phyloP scores from a whole-genome alignment of 2,113 vertebrate genomes.

The Erythrocercus mccallii region DNA sequence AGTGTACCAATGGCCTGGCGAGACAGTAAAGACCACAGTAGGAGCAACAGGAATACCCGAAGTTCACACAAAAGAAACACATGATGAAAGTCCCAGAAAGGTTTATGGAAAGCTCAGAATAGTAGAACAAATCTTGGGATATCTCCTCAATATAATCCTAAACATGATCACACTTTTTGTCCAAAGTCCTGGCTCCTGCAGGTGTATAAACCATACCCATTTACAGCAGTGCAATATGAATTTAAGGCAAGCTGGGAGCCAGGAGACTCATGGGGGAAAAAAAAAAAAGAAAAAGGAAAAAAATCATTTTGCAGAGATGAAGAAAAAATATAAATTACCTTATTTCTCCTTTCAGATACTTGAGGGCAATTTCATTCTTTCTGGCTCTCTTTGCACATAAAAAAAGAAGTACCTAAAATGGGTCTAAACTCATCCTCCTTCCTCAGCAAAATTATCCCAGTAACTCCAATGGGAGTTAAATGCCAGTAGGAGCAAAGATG shows the following conservation, averaged over 20 bases:
- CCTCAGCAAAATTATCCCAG: background rate
- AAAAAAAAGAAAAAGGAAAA: no score
- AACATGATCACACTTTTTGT: background rate
- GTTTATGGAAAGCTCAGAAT: background rate
- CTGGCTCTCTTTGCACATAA: background rate
- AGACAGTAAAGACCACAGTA: background rate
- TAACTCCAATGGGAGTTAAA: background rate
- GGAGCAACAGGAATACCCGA: background rate
- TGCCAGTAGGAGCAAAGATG: background rate
- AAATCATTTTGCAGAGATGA: background rate
- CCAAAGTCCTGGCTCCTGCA: background rate
- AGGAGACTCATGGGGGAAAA: background rate
- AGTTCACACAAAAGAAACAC: background rate
- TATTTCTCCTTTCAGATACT: background rate
- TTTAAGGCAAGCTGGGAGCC: background rate
- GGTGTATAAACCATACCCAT: background rate
- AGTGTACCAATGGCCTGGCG: accelerated
- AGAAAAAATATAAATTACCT: background rate
- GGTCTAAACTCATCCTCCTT: background rate
- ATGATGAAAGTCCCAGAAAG: background rate
- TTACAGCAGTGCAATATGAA: background rate
- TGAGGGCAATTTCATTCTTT: background rate
- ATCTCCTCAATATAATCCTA: background rate
- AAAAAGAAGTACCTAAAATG: background rate
- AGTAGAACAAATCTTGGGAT: background rate